A percentile compares a stretch with the other conserved stretches of the same genome.
phyloP scores from a whole-genome alignment of 2,113 vertebrate species.

The Scophthalmus maximus region DNA sequence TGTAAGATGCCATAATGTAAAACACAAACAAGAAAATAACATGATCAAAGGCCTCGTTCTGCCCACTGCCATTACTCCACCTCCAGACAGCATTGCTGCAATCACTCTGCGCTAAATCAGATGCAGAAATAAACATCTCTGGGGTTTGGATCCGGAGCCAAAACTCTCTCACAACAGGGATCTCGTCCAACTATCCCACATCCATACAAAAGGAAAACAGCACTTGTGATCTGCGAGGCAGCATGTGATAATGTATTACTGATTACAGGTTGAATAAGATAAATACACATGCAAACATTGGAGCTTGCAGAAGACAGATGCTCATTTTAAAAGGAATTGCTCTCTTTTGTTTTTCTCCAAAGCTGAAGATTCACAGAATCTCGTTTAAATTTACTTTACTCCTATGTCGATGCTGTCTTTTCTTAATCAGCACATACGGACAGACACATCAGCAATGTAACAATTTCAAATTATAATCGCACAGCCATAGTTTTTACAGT shows the following conservation, averaged over 20 bases:
- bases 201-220: constrained; percentile 34
- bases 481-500: too few relatives aligned
- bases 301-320: too few relatives aligned
- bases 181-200: constrained; percentile 54
- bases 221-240: constrained; percentile 31
- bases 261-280: constrained; percentile 21
- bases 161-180: constrained; percentile 50
- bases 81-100: constrained; percentile 69
- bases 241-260: constrained; percentile 11
- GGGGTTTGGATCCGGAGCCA: constrained; percentile 60
- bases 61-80: constrained; percentile 63
- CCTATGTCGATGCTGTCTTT: background rate
- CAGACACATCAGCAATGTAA: background rate
- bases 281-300: background rate
- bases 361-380: too few relatives aligned
- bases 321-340: too few relatives aligned
- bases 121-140: constrained; percentile 77
- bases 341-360: background rate
- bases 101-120: constrained; percentile 70
- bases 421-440: constrained; percentile 4
- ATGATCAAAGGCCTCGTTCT: constrained; percentile 63
- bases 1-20: constrained; percentile 63
- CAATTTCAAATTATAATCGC: background rate
- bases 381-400: too few relatives aligned
- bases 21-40: constrained; percentile 59